Evolutionary conservation across 2,797 vertebrate species (phyloP).

Genomic region (Melanotaenia trifasciata): DNA sequence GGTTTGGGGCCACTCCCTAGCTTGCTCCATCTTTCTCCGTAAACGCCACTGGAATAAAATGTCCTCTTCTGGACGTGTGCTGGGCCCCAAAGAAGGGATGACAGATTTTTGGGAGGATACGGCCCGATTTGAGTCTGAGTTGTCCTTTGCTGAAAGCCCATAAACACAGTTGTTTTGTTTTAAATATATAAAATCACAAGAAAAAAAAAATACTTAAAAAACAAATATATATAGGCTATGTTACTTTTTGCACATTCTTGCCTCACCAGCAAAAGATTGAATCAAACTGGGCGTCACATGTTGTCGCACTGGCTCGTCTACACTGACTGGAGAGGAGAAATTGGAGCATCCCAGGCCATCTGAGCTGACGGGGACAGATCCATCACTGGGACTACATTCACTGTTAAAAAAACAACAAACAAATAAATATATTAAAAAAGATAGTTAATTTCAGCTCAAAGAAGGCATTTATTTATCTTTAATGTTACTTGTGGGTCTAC

Average conservation of each 20-base stretch:
- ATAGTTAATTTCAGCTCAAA: slow-evolving; percentile 4
- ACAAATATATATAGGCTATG: too few relatives aligned
- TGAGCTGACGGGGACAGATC: slow-evolving; percentile 78
- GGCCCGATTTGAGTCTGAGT: slow-evolving; percentile 15
- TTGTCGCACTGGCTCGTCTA: slow-evolving; percentile 65
- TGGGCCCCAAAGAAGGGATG: slow-evolving; percentile 32
- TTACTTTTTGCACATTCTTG: not conserved
- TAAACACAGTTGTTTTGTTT: slow-evolving; percentile 9
- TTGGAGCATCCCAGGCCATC: slow-evolving; percentile 80
- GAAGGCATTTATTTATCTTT: not conserved
- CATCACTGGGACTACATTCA: slow-evolving; percentile 64
- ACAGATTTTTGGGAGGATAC: slow-evolving; percentile 22
- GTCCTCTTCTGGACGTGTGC: slow-evolving; percentile 84
- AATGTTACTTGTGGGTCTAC: not conserved
- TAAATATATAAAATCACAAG: slow-evolving; percentile 6
- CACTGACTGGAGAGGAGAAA: slow-evolving; percentile 71
- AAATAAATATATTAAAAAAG: slow-evolving; percentile 10
- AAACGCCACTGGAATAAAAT: slow-evolving; percentile 93
- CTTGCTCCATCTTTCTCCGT: slow-evolving; percentile 89
- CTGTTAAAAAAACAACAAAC: slow-evolving; percentile 56
- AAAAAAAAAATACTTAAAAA: not conserved
- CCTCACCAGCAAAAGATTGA: slow-evolving; percentile 64
- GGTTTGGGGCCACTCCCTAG: slow-evolving; percentile 62
- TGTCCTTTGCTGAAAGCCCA: slow-evolving; percentile 37
- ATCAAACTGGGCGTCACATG: slow-evolving; percentile 58